Conservation (phyloP, 92 coral and sea anemone genomes). For the Plumapathes pennacea region DNA sequence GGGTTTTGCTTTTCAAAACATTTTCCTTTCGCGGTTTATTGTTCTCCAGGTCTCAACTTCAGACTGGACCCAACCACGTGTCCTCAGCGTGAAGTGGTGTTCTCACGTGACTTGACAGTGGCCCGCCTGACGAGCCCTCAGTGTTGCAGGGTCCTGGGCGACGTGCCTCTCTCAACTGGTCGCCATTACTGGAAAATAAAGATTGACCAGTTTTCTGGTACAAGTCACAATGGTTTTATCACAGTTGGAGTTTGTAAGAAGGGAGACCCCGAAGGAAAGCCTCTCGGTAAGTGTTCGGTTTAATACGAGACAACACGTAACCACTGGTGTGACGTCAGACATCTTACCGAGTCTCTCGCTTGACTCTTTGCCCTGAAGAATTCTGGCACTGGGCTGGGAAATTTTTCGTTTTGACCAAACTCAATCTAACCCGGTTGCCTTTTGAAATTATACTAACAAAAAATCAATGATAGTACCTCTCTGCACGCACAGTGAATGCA, state of each 20-base stretch:
- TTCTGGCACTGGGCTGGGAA: too few species aligned
- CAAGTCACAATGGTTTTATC: constrained; percentile 56
- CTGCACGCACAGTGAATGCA: too few species aligned
- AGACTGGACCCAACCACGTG: constrained; percentile 74
- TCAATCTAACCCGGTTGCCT: too few species aligned
- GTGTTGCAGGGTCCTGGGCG: constrained; percentile 47
- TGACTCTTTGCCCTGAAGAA: too few species aligned
- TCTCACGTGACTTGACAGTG: constrained; percentile 80
- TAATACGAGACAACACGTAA: not conserved
- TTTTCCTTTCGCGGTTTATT: too few species aligned
- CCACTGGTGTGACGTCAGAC: too few species aligned
- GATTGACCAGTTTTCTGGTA: constrained; percentile 77
- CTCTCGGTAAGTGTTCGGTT: constrained; percentile 39
- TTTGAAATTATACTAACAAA: too few species aligned
- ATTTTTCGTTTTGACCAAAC: too few species aligned
- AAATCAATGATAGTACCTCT: too few species aligned
- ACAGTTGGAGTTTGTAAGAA: constrained; percentile 66
- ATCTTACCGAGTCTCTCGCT: too few species aligned
- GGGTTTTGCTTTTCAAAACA: too few species aligned
- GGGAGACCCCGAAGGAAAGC: constrained; percentile 24
- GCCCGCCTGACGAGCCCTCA: constrained; percentile 70
- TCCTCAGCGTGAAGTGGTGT: constrained; percentile 67
- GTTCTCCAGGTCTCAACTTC: constrained; percentile 76
- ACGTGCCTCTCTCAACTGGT: constrained; percentile 63
- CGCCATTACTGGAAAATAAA: constrained; percentile 83